A percentile compares a stretch with the other conserved stretches of the same genome.
Evolutionary conservation across 1,140 invertebrate genomes (phyloP).

Genomic region (Carcinoscorpius rotundicauda): DNA sequence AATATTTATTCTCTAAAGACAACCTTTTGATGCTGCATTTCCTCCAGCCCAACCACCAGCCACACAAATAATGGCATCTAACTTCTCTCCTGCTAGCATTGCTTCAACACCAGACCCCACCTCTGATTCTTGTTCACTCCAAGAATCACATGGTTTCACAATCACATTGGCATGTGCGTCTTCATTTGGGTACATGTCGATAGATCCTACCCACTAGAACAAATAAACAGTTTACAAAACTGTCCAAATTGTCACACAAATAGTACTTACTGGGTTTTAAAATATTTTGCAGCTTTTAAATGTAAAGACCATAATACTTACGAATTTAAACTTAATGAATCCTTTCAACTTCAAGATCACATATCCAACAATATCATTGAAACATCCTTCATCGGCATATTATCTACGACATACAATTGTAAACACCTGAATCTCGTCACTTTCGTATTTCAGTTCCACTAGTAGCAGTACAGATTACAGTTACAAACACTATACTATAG

Average conservation of each 20-base stretch:
- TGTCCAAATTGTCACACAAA: neutral
- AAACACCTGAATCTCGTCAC: neutral
- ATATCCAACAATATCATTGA: too few species aligned
- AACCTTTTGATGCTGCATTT: constrained; percentile 52
- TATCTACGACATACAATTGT: too few species aligned
- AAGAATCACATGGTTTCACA: constrained; percentile 54
- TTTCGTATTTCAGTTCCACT: neutral
- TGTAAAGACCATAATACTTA: too few species aligned
- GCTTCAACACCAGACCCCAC: constrained; percentile 25
- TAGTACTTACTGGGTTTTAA: too few species aligned
- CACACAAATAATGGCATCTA: constrained; percentile 95
- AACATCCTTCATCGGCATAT: too few species aligned
- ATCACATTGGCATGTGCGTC: constrained; percentile 81
- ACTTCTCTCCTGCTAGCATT: constrained; percentile 49
- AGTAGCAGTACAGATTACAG: constrained; percentile 1
- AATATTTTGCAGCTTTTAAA: too few species aligned
- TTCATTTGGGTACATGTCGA: constrained; percentile 81
- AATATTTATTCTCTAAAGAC: too few species aligned
- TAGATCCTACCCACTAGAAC: constrained; percentile 80
- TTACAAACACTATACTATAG: neutral
- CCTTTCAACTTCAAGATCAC: too few species aligned
- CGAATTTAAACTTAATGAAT: too few species aligned
- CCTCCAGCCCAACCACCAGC: constrained; percentile 96
- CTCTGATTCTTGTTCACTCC: constrained; percentile 54
- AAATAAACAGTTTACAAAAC: neutral